A percentile compares a stretch with the other conserved stretches of the same genome.
phyloP scores from a whole-genome alignment of 2,113 vertebrate species.

The Cyanoderma ruficeps region DNA sequence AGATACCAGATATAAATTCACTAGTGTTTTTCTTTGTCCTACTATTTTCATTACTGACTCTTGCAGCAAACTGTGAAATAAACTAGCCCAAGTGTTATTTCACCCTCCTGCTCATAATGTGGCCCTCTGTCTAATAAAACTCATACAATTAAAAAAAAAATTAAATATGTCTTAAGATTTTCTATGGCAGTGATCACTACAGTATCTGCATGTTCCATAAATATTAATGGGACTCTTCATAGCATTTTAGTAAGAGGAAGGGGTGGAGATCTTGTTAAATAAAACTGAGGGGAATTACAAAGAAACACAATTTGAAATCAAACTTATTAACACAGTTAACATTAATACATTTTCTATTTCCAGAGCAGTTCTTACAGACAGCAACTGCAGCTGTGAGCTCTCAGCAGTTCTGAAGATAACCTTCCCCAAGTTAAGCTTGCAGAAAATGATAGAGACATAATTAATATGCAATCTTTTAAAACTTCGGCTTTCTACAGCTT shows the following conservation, averaged over 20 bases:
- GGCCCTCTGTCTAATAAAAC: not conserved
- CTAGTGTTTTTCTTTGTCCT: not conserved
- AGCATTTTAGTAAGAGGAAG: not conserved
- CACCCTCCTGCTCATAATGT: not conserved
- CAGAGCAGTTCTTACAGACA: not conserved
- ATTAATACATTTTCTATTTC: conserved; percentile 27
- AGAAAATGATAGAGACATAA: not conserved
- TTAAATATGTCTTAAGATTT: not conserved
- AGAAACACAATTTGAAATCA: conserved; percentile 3
- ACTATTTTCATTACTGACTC: not conserved
- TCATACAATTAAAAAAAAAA: not conserved
- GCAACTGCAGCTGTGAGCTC: conserved; percentile 14
- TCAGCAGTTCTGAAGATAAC: conserved; percentile 16
- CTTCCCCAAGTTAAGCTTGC: not conserved
- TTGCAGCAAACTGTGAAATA: not conserved
- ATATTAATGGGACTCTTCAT: not conserved
- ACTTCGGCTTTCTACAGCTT: not conserved
- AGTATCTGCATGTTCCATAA: not conserved
- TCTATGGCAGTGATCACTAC: not conserved
- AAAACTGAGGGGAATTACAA: not conserved
- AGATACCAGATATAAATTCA: not conserved
- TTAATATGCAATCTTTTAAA: not conserved
- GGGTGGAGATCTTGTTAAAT: not conserved
- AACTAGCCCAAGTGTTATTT: not conserved
- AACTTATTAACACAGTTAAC: conserved; percentile 1